Evolutionary conservation across 2,888 invertebrate genomes (phyloP), one percentile per base, ranked within the genome.

Genomic region (Steinernema hermaphroditum): DNA sequence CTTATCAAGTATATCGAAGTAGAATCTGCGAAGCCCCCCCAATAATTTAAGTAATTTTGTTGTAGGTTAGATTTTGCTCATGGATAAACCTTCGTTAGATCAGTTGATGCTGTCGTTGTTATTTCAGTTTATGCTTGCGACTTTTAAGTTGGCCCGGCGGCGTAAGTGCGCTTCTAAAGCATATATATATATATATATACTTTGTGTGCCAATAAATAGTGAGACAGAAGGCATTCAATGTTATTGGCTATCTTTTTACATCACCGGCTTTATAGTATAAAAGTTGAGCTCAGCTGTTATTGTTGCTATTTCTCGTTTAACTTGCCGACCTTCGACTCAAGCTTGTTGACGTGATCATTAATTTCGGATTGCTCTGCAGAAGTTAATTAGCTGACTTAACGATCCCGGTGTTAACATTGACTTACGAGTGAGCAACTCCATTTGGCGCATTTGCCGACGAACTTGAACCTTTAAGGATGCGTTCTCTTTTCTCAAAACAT

Each of bases 1-100:
- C 91, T 98, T 62, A 85, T 85, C 82, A 85, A 85, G 75, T 85
- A 80, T 78, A 82, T 85, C 74, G 85, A 85, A 73, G 81, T 79
- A 24, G 80, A 80, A 54, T 73, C 75, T 19, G 75, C 73, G 9
- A 80, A 80, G 71, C 72, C 75, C 1, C 43, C 69, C 19, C 49
- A 69, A 41, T 62, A 62, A 62, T 14, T 4, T 19, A n/a, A n/a
- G 6, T 62, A 37, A 37, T 37, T n/a, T 37, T n/a, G 27, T 32
- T 62, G 4, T 62, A 29, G 16, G 62, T 29, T 62, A 16, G 2
- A 2, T 32, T 22, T 32, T 62, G 16, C 14, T 34, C 27, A 32
- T 62, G 32, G 62, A 62, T 62, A 62, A 62, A 62, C 16, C 27
- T 22, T 62, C 22, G 46, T 46, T 46, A 46, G 46, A 9, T 37